Percentiles rank a stretch among this genome's conserved stretches.
These are phyloP conservation scores for Drosophila ogumai DNA, from an alignment of 1,140 invertebrate species.

Conservation along the genomic window DNA sequence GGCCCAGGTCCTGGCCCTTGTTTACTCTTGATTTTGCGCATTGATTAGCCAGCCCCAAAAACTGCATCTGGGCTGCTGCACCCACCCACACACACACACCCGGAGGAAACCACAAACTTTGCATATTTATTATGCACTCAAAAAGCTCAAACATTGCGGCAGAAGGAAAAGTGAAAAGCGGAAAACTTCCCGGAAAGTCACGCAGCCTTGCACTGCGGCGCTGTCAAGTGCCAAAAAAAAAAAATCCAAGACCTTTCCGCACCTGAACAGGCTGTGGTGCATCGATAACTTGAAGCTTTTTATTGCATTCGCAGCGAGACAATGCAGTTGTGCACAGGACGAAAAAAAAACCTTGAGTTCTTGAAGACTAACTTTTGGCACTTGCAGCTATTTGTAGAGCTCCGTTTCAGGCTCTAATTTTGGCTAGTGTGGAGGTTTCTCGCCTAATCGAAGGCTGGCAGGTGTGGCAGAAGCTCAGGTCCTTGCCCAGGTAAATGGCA, in stretches of 20 bases:
- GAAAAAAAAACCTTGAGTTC: not conserved
- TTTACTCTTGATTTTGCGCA: slow-evolving; percentile 73
- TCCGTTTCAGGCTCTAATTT: not conserved
- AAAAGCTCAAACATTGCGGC: slow-evolving; percentile 68
- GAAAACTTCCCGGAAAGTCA: slow-evolving; percentile 35
- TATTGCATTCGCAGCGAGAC: slow-evolving; percentile 31
- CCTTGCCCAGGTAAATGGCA: slow-evolving; percentile 4
- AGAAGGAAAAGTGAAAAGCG: slow-evolving; percentile 32
- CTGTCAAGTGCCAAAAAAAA: slow-evolving; percentile 13
- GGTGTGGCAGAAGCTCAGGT: not conserved
- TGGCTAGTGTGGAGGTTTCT: not conserved
- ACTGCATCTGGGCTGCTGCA: not conserved
- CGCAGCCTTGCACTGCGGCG: slow-evolving; percentile 26
- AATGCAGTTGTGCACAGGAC: slow-evolving; percentile 1
- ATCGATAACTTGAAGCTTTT: slow-evolving; percentile 65
- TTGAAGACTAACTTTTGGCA: not conserved
- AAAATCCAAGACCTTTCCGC: slow-evolving; percentile 2
- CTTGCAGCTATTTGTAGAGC: not conserved
- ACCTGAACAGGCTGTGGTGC: slow-evolving; percentile 28
- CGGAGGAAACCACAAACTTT: slow-evolving; percentile 57
- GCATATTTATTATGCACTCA: slow-evolving; percentile 77
- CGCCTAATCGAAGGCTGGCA: slow-evolving; percentile 13
- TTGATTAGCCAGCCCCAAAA: slow-evolving; percentile 63
- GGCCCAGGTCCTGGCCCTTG: slow-evolving; percentile 37
- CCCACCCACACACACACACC: not conserved